Evolutionary conservation across 2,888 invertebrate species (phyloP).

Genomic region (Alentia gelatinosa): DNA sequence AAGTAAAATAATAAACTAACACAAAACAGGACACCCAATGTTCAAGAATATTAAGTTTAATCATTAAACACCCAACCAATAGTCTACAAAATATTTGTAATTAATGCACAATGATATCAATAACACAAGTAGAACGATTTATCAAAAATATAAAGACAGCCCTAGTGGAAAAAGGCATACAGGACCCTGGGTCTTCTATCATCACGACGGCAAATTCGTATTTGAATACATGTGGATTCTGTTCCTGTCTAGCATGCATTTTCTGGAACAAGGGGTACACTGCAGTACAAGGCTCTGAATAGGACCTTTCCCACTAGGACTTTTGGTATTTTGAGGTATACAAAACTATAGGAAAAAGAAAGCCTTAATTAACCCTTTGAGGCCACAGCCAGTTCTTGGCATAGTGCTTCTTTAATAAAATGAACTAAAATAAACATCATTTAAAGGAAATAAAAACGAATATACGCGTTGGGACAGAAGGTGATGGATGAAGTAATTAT

Average conservation of each 20-base stretch:
- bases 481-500: too few relatives aligned
- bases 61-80: conserved; percentile 52
- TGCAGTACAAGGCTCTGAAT: background rate
- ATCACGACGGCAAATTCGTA: too few relatives aligned
- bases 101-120: conserved; percentile 15
- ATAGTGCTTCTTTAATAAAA: too few relatives aligned
- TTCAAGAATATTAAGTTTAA: conserved; percentile 36
- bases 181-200: background rate
- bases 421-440: too few relatives aligned
- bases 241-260: background rate
- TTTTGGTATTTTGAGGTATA: conserved; percentile 42
- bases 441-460: too few relatives aligned
- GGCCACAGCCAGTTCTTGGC: too few relatives aligned
- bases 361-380: too few relatives aligned
- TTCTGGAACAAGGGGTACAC: background rate
- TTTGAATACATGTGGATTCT: background rate
- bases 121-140: conserved; percentile 51
- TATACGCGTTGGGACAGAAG: too few relatives aligned
- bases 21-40: background rate
- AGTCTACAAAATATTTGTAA: conserved; percentile 52
- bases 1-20: background rate
- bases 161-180: background rate
- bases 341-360: conserved; percentile 51
- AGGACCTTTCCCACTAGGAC: conserved; percentile 7
- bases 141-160: conserved; percentile 51